Percentiles rank a stretch among this genome's conserved stretches.
Evolutionary conservation across 2,797 vertebrate species (phyloP).

Genomic region (Antennarius maculatus): DNA sequence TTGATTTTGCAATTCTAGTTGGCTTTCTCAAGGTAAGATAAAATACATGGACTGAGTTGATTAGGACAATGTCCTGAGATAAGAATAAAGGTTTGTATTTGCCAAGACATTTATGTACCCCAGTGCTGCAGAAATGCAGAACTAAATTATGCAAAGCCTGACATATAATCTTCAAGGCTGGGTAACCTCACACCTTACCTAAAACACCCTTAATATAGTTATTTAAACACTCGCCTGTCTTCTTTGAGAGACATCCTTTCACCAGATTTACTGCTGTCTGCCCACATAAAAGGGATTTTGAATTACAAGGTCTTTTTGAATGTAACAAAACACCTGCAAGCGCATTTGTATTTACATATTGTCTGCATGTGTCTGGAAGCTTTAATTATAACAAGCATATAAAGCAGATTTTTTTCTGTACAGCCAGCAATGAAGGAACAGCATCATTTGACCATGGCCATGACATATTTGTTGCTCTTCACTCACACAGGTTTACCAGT

Average conservation of each 20-base stretch:
- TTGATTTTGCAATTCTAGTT: too few species aligned
- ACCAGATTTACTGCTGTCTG: background rate
- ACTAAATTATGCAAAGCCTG: background rate
- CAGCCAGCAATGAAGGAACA: constrained; percentile 30
- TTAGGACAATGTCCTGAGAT: background rate
- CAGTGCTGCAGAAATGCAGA: constrained; percentile 2
- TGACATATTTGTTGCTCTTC: constrained; percentile 30
- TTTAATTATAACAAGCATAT: background rate
- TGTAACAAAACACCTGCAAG: background rate
- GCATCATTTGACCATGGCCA: constrained; percentile 41
- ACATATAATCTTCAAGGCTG: constrained; percentile 2
- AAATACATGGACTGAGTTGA: too few species aligned
- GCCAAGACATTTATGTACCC: background rate
- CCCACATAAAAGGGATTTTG: constrained; percentile 15
- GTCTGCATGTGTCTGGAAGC: background rate
- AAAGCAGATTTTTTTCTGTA: too few species aligned
- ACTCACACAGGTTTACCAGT: constrained; percentile 93
- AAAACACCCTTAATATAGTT: constrained; percentile 2
- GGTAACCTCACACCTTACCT: background rate
- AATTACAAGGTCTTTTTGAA: constrained; percentile 4
- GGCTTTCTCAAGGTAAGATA: too few species aligned
- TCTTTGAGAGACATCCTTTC: background rate
- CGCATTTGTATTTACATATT: constrained; percentile 5
- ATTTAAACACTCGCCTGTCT: constrained; percentile 8
- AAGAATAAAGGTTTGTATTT: background rate